Percentiles rank a stretch among this genome's conserved stretches.
Conservation (phyloP, 2,797 vertebrate species). For the Petrocephalus schoutedeni region DNA sequence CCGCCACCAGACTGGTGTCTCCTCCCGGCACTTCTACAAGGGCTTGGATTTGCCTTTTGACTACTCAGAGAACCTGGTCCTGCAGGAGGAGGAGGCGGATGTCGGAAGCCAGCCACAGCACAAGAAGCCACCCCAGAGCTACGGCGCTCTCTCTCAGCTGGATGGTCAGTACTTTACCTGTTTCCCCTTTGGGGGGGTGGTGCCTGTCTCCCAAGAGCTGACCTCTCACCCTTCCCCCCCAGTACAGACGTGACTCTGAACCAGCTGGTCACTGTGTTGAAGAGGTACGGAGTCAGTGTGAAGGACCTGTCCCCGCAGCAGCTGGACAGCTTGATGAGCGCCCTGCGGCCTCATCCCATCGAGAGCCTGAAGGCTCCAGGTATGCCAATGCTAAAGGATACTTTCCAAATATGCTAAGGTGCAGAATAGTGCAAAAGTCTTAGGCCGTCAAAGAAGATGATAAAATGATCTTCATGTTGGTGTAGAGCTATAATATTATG, state of each 20-base stretch:
- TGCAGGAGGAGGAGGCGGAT: conserved; percentile 62
- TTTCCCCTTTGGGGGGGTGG: neutral
- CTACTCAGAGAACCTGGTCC: conserved; percentile 57
- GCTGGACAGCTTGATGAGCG: conserved; percentile 60
- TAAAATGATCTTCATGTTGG: too few relatives aligned
- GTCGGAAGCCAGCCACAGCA: conserved; percentile 41
- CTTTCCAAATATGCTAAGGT: neutral
- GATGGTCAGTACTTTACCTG: conserved; percentile 48
- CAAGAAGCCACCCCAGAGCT: conserved; percentile 45
- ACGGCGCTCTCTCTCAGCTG: conserved; percentile 41
- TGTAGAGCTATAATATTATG: too few relatives aligned
- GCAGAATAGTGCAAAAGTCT: too few relatives aligned
- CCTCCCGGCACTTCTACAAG: conserved; percentile 50
- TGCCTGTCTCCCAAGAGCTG: neutral
- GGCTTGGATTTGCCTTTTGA: conserved; percentile 63
- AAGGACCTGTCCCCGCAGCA: conserved; percentile 70
- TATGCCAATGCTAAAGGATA: conserved; percentile 19
- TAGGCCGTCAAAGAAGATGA: too few relatives aligned
- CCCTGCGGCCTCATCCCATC: conserved; percentile 71
- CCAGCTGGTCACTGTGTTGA: conserved; percentile 67
- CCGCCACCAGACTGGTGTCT: conserved; percentile 44
- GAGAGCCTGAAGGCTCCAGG: conserved; percentile 48
- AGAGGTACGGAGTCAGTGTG: conserved; percentile 71
- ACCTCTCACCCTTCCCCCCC: conserved; percentile 20
- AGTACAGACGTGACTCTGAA: conserved; percentile 62